Conservation (phyloP, 2,113 vertebrate genomes). For the Anoura caudifer region DNA sequence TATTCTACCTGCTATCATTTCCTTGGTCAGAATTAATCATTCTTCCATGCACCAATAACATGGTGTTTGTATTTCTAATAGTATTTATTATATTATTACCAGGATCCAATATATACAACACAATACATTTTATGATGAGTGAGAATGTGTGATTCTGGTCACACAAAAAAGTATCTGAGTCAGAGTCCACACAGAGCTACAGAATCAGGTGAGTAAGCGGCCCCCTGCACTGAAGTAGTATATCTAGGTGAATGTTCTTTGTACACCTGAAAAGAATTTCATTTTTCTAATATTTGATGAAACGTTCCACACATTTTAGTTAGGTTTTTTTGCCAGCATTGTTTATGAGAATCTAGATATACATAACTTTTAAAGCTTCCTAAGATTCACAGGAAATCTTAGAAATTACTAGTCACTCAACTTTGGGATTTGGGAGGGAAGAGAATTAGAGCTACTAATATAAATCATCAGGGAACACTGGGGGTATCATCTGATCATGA, state of each 20-base stretch:
- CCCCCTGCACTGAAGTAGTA: neutral
- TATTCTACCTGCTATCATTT: neutral
- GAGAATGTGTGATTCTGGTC: neutral
- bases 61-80: neutral
- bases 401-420: neutral
- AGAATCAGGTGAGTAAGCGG: neutral
- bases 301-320: neutral
- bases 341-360: neutral
- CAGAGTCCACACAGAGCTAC: neutral
- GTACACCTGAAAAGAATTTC: neutral
- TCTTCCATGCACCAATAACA: neutral
- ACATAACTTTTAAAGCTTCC: neutral
- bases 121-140: neutral
- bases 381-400: neutral
- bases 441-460: neutral
- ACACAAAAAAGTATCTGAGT: neutral
- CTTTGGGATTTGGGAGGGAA: neutral
- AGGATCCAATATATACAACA: neutral
- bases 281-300: neutral
- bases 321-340: neutral
- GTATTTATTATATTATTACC: neutral
- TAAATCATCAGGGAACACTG: neutral
- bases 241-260: neutral
- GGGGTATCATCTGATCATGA: neutral
- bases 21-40: neutral